phyloP scores from a whole-genome alignment of 2,797 vertebrate genomes.

The Helarctos malayanus region DNA sequence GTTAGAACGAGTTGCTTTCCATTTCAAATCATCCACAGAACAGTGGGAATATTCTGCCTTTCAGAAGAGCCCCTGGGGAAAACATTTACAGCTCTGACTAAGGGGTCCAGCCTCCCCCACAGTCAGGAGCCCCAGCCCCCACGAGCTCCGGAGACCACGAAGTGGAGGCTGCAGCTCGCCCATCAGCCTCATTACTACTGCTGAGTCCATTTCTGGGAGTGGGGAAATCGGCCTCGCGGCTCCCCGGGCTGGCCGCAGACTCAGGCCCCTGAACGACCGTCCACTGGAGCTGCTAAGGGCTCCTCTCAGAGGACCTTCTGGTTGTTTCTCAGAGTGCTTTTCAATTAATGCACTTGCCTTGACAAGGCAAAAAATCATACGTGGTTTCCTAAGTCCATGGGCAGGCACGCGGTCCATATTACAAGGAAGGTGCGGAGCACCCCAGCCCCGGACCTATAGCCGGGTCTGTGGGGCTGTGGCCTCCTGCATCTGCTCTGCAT shows the following conservation, averaged over 20 bases:
- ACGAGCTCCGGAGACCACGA: not conserved
- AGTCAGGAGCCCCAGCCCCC: not conserved
- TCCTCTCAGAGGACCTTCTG: not conserved
- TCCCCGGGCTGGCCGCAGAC: not conserved
- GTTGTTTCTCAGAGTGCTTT: not conserved
- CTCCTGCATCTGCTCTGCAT: not conserved
- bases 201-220: not conserved
- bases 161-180: not conserved
- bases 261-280: not conserved
- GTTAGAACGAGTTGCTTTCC: not conserved
- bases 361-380: rapidly evolving
- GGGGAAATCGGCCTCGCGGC: rapidly evolving
- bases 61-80: not conserved
- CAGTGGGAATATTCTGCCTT: not conserved
- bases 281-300: not conserved
- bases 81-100: not conserved
- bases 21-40: not conserved
- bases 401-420: not conserved
- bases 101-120: not conserved
- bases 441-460: not conserved
- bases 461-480: too few species aligned
- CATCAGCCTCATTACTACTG: too few species aligned
- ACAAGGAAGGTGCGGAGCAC: not conserved
- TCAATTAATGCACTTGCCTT: not conserved
- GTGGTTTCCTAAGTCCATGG: rapidly evolving